Evolutionary conservation across 2,797 vertebrate genomes (phyloP).

Genomic region (Channa striata): DNA sequence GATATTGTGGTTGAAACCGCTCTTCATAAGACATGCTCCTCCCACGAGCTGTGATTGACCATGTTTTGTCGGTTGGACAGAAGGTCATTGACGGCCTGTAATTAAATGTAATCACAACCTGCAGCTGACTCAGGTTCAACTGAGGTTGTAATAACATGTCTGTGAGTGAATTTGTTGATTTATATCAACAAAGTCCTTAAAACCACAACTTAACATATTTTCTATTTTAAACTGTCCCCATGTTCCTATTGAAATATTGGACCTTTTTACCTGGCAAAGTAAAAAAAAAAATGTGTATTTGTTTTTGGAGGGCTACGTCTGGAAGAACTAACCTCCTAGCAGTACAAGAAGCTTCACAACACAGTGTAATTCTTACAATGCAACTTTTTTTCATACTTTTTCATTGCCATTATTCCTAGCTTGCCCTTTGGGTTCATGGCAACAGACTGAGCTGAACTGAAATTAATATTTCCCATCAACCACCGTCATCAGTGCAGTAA

Average conservation of each 20-base stretch:
- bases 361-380: conserved; percentile 4
- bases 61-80: not conserved
- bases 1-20: not conserved
- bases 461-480: conserved; percentile 60
- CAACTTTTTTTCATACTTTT: not conserved
- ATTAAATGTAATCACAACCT: too few species aligned
- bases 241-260: too few species aligned
- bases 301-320: not conserved
- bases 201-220: not conserved
- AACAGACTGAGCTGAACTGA: conserved; percentile 41
- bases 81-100: not conserved
- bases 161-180: not conserved
- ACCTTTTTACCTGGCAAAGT: too few species aligned
- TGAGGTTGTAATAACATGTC: not conserved
- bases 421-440: conserved; percentile 27
- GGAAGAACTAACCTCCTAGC: not conserved
- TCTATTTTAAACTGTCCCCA: too few species aligned
- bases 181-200: not conserved
- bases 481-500: conserved; percentile 58
- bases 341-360: not conserved
- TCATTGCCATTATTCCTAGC: not conserved
- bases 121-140: not conserved
- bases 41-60: not conserved
- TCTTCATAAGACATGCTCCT: too few species aligned
- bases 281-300: not conserved